Evolutionary conservation across 1,140 invertebrate genomes (phyloP).

Genomic region (Diabrotica virgifera): DNA sequence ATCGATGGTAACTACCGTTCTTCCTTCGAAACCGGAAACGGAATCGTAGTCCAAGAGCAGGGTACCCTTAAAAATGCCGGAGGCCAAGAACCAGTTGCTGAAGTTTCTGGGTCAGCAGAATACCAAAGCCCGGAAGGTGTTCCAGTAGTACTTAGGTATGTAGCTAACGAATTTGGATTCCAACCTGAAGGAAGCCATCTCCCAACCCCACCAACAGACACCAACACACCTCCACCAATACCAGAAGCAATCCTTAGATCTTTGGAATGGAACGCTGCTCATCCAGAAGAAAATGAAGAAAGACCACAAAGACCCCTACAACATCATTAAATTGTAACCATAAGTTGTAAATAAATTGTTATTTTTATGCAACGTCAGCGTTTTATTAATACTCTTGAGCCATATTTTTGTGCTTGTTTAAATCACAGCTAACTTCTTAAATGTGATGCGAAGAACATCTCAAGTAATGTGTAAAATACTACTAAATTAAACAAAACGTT

Average conservation of each 20-base stretch:
- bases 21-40: conserved; percentile 29
- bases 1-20: conserved; percentile 63
- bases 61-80: conserved; percentile 48
- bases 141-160: conserved; percentile 19
- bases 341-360: no score
- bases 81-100: conserved; percentile 55
- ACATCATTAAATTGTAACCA: no score
- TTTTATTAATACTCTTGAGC: no score
- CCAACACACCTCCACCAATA: conserved; percentile 27
- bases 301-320: neutral
- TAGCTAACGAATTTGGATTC: conserved; percentile 30
- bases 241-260: conserved; percentile 28
- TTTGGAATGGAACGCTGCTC: conserved; percentile 31
- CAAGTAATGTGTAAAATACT: no score
- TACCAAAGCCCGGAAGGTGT: conserved; percentile 79
- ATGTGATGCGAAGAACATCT: no score
- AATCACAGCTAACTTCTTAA: no score
- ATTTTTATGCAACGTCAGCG: no score
- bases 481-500: no score
- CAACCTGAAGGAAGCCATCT: conserved; percentile 25
- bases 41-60: conserved; percentile 33
- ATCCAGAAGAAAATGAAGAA: conserved; percentile 26
- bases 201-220: conserved; percentile 51
- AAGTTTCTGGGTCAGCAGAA: conserved; percentile 65
- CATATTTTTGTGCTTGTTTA: no score